Conservation (phyloP, 1,140 invertebrate genomes). For the Aphidius ervi region DNA sequence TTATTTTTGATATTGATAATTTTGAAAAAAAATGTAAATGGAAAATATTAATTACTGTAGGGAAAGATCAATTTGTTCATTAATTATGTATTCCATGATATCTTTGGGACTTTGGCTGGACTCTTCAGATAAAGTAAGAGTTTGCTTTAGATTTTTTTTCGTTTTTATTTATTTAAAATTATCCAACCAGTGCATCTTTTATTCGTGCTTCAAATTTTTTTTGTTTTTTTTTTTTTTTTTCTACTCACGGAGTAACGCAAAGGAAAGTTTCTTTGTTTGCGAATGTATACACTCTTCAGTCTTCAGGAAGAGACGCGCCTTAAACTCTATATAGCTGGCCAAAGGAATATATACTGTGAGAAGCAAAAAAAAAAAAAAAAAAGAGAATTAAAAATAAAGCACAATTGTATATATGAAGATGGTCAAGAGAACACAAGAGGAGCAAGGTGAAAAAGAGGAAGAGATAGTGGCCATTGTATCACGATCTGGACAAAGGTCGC, state of each 20-base stretch:
- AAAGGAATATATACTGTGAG: not conserved
- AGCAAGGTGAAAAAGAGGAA: constrained; percentile 27
- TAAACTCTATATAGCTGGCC: not conserved
- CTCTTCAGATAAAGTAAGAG: constrained; percentile 33
- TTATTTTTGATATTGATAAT: no score
- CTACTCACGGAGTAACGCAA: constrained; percentile 23
- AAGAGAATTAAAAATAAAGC: constrained; percentile 8
- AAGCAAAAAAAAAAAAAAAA: constrained; percentile 11
- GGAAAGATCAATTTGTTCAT: no score
- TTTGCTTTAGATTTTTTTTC: constrained; percentile 27
- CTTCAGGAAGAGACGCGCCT: constrained; percentile 28
- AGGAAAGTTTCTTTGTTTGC: constrained; percentile 44
- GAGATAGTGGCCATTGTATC: constrained; percentile 46
- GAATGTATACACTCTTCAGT: constrained; percentile 30
- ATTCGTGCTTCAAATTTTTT: constrained; percentile 45
- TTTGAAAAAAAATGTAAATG: no score
- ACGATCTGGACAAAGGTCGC: constrained; percentile 47
- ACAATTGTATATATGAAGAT: constrained; percentile 17
- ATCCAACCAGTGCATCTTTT: constrained; percentile 44
- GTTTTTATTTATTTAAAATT: constrained; percentile 28
- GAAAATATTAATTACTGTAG: no score
- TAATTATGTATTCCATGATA: no score
- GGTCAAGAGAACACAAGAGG: constrained; percentile 19
- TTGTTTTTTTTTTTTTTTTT: constrained; percentile 36
- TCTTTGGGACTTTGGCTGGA: no score